Conservation (phyloP, 1,140 invertebrate species). For the Magallana gigas region DNA sequence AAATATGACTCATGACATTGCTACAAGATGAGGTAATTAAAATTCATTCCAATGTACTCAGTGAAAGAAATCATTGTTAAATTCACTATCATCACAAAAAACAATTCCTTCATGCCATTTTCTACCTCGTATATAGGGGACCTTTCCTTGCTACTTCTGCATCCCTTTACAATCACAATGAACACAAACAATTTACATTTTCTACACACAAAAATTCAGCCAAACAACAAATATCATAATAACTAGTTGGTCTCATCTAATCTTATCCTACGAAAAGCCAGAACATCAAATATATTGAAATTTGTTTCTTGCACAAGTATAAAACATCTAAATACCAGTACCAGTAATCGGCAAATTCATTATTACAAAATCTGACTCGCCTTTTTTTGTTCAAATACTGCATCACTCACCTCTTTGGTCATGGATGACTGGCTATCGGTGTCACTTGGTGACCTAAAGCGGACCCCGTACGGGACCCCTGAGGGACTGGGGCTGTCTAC, state of each 20-base stretch:
- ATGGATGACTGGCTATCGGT: conserved; percentile 66
- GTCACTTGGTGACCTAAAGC: conserved; percentile 71
- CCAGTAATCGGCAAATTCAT: no score
- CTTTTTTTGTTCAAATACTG: no score
- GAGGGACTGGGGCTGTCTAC: conserved; percentile 55
- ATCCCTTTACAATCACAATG: conserved; percentile 14
- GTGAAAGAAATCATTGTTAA: no score
- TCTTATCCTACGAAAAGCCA: no score
- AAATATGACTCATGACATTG: no score
- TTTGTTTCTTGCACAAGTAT: no score
- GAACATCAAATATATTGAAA: no score
- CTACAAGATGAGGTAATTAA: no score
- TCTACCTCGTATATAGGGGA: background rate
- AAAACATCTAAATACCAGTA: no score
- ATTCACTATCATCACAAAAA: background rate
- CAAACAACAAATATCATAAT: background rate
- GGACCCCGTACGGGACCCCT: background rate
- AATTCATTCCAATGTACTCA: no score
- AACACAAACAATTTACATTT: background rate
- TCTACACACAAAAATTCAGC: background rate
- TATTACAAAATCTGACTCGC: no score
- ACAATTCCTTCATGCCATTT: background rate
- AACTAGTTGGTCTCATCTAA: no score
- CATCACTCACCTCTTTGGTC: conserved; percentile 53
- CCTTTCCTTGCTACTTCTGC: background rate